Percentiles rank a stretch among this genome's conserved stretches.
These are phyloP conservation scores for Syndactyla subalaris DNA, from an alignment of 2,797 vertebrate species.

Conservation along the genomic window DNA sequence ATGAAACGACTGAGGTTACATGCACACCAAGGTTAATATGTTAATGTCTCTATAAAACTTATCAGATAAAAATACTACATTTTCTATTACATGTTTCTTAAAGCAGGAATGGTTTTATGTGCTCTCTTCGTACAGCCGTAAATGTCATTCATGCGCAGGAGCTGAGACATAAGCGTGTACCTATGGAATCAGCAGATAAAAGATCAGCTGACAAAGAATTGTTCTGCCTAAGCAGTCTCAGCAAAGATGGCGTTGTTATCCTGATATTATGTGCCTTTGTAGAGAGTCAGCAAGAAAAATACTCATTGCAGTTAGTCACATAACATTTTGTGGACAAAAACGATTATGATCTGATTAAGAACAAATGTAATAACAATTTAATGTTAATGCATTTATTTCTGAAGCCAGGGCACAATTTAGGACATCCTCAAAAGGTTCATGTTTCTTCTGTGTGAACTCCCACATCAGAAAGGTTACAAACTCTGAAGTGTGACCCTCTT, in stretches of 20 bases:
- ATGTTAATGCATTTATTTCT: neutral
- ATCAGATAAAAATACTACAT: neutral
- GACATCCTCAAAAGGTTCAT: accelerated
- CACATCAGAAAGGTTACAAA: neutral
- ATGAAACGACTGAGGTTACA: neutral
- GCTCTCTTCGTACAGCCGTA: neutral
- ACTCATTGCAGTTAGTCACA: neutral
- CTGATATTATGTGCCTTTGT: neutral
- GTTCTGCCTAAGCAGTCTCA: neutral
- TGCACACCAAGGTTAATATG: neutral
- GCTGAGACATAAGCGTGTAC: neutral
- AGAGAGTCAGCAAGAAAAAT: neutral
- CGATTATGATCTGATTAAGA: neutral
- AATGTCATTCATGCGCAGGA: neutral
- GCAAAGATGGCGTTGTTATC: neutral
- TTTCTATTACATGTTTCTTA: neutral
- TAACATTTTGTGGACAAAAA: neutral
- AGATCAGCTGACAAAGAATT: neutral
- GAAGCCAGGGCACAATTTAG: neutral
- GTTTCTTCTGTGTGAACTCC: neutral
- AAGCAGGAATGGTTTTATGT: neutral
- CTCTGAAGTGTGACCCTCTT: neutral
- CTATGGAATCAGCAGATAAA: neutral
- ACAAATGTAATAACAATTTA: neutral
- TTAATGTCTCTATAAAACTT: neutral